Evolutionary conservation across 2,113 vertebrate genomes (phyloP), one percentile per base, ranked within the genome.

Genomic region (Gnathonemus echidnorhynchus): DNA sequence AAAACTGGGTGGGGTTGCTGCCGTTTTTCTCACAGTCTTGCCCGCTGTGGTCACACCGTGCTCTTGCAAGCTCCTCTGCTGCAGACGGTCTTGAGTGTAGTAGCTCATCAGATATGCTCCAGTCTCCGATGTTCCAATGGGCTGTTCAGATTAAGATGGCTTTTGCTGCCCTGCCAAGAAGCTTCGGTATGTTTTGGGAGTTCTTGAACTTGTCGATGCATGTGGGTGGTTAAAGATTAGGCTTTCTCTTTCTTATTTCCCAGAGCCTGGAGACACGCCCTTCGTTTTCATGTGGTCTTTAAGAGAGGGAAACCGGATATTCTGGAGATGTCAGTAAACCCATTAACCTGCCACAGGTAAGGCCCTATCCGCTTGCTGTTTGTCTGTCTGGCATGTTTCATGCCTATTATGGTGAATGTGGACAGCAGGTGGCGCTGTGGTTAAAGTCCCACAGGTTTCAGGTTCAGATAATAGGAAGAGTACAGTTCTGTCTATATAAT

Each of bases 261-360:
- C 49, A 90, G 45, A 90, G 62, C 27, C 7, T 19, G 56, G 89
- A 21, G 45, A 53, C 52, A 35, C 27, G 27, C 45, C 87, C 39
- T 24, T 19, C 46, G 11, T 89, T 90, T 77, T 86, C 84, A 90
- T 94, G 93, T 80, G 31, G 88, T 83, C 8, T 89, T 86, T 90
- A 87, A 91, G 92, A 92, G 91, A 89, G 92, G 90, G 90, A 89
- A 42, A 50, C 11, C 11, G 89, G 24, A 17, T 83, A 90, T 91
- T 89, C 87, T 88, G 91, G 90, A 92, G 92, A 94, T 92, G 91
- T 92, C 88, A 90, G 92, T 95, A 93, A 95, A 92, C 92, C 77
- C 56, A 89, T 89, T 45, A 89, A 89, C 91, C 77, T 89, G 92
- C 42, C 87, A 92, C 91, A 94, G 95, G 95, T 96, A 80, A 45